Base-by-base conservation (phyloP, 2,888 invertebrate genomes). In the Mythimna pallens region DNA sequence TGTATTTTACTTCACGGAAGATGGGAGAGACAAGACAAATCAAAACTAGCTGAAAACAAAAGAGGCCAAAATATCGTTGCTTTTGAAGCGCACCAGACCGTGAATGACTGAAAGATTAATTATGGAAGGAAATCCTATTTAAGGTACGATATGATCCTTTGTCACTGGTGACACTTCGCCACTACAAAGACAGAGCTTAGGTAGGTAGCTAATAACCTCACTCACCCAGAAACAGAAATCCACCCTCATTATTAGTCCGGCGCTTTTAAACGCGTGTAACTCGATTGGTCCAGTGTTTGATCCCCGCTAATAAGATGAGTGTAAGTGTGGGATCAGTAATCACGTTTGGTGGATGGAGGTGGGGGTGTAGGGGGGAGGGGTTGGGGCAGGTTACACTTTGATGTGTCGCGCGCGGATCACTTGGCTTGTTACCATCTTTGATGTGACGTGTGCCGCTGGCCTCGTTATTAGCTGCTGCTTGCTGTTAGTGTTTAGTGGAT, bases 301-400 rank as follows among this genome's bases (percentile, higher is more conserved):
- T 81, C 85, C 81, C 12, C 25, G 66, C 54, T 84, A 86, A 86
- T 81, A 73, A 73, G 73, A 78, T 71, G 57, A 61, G 65, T 47
- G 64, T 55, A 65, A 64, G 66, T 69, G 67, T 62, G 73, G 78
- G 74, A 34, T 66, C 73, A 52, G 65, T 81, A 78, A 81, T 73
- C 69, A 69, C 59, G 70, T 72, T 64, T 70, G 68, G 34, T 63
- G 80, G 72, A 36, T 12, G 30, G 14, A 22, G 30, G 57, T n/a
- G 47, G 69, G 36, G 2, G 34, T 36, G 36, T n/a, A 40, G n/a
- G 52, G 40, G 64, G 9, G 22, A 17, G 34, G 30, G 65, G 20
- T n/a, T 40, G 69, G 54, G 50, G 14, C 57, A 43, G 57, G 65
- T 62, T 40, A 71, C 68, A 66, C 73, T 73, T 82, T 82, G 80